A percentile compares a stretch with the other conserved stretches of the same genome.
phyloP scores from a whole-genome alignment of 37 sponge, comb jelly and placozoan species.

The Geodia barretti region DNA sequence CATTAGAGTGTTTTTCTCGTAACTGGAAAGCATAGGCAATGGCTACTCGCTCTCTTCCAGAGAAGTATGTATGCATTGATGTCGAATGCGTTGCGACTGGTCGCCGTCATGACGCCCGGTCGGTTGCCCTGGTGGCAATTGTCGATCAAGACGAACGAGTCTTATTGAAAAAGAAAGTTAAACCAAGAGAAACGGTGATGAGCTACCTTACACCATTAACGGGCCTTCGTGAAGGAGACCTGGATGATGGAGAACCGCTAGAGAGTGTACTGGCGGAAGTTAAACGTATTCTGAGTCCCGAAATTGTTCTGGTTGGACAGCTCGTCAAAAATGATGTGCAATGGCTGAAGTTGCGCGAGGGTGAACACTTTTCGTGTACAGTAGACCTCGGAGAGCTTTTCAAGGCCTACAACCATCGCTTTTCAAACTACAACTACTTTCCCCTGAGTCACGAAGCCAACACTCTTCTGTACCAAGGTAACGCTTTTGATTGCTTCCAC shows the following conservation, averaged over 20 bases:
- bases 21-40: no score
- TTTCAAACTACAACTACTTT: conserved; percentile 15
- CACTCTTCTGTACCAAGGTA: conserved; percentile 29
- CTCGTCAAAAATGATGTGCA: conserved; percentile 25
- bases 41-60: no score
- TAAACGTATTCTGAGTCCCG: conserved; percentile 32
- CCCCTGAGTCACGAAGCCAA: conserved; percentile 50
- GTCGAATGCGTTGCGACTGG: conserved; percentile 60
- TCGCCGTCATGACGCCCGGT: conserved; percentile 28
- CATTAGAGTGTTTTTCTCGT: no score
- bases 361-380: conserved; percentile 7
- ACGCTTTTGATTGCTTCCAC: no score
- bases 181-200: conserved; percentile 16
- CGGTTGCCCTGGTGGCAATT: conserved; percentile 28
- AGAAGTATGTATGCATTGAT: no score
- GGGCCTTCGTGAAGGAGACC: conserved; percentile 36
- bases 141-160: conserved; percentile 30
- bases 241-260: conserved; percentile 14
- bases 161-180: conserved; percentile 24
- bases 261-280: conserved; percentile 32
- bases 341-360: conserved; percentile 52
- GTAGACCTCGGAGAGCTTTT: conserved; percentile 49
- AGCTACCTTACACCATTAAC: conserved; percentile 60
- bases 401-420: conserved; percentile 53
- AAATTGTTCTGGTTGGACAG: conserved; percentile 54